A percentile compares a stretch with the other conserved stretches of the same genome.
Evolutionary conservation across 2,113 vertebrate genomes (phyloP).

Genomic region (Cettia cetti): DNA sequence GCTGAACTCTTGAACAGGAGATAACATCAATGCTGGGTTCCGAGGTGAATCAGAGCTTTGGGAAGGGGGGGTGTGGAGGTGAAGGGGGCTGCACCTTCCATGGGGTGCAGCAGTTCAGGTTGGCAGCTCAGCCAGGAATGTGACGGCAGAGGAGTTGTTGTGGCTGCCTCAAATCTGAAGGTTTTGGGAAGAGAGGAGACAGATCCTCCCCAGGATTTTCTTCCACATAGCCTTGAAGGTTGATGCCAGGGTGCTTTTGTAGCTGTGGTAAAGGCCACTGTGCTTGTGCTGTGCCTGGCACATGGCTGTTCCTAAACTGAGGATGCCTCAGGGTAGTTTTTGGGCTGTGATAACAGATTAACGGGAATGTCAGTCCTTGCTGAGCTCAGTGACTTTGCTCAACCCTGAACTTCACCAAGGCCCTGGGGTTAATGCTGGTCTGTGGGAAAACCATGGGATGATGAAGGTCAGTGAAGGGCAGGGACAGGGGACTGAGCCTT

Average conservation of each 20-base stretch:
- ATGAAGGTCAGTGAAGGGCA: background rate
- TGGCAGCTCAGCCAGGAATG: background rate
- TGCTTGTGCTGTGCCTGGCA: accelerated
- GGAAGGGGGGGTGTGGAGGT: background rate
- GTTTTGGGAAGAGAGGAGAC: accelerated
- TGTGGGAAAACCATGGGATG: background rate
- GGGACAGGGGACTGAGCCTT: background rate
- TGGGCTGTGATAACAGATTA: background rate
- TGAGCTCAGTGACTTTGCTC: background rate
- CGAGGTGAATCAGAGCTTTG: background rate
- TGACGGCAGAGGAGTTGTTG: accelerated
- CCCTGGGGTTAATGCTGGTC: background rate
- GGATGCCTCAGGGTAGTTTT: background rate
- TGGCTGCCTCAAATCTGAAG: background rate
- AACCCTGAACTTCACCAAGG: background rate
- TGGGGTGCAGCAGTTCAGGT: background rate
- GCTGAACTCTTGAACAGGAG: slow-evolving; percentile 33
- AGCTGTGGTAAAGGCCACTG: accelerated
- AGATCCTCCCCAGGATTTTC: background rate
- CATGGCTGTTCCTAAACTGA: background rate
- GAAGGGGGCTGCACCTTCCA: background rate
- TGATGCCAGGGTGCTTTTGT: background rate
- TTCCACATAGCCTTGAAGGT: background rate
- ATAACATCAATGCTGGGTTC: slow-evolving; percentile 38
- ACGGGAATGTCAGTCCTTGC: background rate